Base-by-base conservation (phyloP, 2,888 invertebrate genomes). In the Lottia scabra region DNA sequence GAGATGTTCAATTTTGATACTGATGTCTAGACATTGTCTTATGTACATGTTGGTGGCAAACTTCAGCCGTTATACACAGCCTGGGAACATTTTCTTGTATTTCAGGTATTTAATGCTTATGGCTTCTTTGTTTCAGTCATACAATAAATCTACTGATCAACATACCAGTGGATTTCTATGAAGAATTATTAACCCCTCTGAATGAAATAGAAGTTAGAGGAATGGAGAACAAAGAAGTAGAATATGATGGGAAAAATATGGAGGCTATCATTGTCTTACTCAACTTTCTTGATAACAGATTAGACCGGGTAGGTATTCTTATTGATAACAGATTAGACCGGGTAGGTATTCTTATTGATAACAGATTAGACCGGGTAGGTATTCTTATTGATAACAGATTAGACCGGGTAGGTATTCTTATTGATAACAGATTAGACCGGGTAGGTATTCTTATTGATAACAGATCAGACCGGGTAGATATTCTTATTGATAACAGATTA, bases 71-170 rank as follows among this genome's bases (percentile, higher is more conserved):
- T n/a, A n/a, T 30, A 30, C 30, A 30, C 30, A 30, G 30, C 30
- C 2, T 30, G 2, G 30, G 5, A 30, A 30, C 30, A 30, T 30
- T 30, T 2, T 5, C 2, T 30, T 4, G 30, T 5, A 30, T 30
- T 30, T 30, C 2, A 30, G 30, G 3, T 30, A 30, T 30, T 30
- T 5, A 30, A 30, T 30, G 30, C 5, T 30, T 2, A 30, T 30
- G 30, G 30, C 5, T 30, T 30, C 3, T 30, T 65, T 1, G 15
- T 65, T 80, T 70, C 80, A 95, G 94, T 82, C 94, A 97, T 90
- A 93, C 95, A 75, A 93, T 95, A 12, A 95, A 97, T 90, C 91
- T 97, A 81, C 90, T 98, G 77, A 95, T 95, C 64, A 94, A 94
- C 88, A 93, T 97, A 80, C 96, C 96, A n/a, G 91, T 91, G 27